phyloP scores from a whole-genome alignment of 1,140 invertebrate species.

The Dendrolimus punctatus region DNA sequence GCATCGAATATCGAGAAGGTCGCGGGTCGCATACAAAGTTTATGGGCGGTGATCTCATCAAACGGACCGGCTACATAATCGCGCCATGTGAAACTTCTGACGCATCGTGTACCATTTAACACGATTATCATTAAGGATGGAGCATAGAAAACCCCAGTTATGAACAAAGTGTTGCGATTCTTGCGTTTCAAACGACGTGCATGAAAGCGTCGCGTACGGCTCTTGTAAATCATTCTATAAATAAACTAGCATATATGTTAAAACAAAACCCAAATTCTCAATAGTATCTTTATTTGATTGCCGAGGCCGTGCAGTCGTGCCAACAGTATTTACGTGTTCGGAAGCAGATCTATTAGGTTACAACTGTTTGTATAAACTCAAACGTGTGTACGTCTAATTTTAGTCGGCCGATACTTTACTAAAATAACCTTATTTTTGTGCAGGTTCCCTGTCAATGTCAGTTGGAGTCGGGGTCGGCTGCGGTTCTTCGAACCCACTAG shows the following conservation, averaged over 20 bases:
- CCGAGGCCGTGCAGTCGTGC: constrained; percentile 13
- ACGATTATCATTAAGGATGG: constrained; percentile 54
- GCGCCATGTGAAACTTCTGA: constrained; percentile 50
- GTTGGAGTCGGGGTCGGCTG: constrained; percentile 80
- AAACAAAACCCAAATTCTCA: constrained; percentile 1
- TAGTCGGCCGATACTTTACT: constrained; percentile 5
- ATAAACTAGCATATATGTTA: background rate
- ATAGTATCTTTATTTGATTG: constrained; percentile 3
- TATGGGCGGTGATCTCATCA: constrained; percentile 62
- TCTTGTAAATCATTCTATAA: too few species aligned
- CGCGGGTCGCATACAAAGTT: constrained; percentile 60
- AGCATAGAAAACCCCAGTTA: constrained; percentile 57
- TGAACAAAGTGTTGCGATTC: constrained; percentile 13
- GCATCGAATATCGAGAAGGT: constrained; percentile 59
- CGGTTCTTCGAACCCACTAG: constrained; percentile 83
- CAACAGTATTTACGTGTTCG: constrained; percentile 18
- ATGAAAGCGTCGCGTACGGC: too few species aligned
- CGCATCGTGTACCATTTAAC: constrained; percentile 25
- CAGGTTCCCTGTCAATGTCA: constrained; percentile 76
- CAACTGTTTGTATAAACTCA: constrained; percentile 3
- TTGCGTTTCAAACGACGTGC: too few species aligned
- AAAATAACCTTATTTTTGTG: constrained; percentile 37
- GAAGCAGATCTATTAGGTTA: constrained; percentile 9
- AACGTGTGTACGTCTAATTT: constrained; percentile 8
- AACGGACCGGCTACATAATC: constrained; percentile 60